phyloP scores from a whole-genome alignment of 2,888 invertebrate species.

The Hypsopygia costalis region DNA sequence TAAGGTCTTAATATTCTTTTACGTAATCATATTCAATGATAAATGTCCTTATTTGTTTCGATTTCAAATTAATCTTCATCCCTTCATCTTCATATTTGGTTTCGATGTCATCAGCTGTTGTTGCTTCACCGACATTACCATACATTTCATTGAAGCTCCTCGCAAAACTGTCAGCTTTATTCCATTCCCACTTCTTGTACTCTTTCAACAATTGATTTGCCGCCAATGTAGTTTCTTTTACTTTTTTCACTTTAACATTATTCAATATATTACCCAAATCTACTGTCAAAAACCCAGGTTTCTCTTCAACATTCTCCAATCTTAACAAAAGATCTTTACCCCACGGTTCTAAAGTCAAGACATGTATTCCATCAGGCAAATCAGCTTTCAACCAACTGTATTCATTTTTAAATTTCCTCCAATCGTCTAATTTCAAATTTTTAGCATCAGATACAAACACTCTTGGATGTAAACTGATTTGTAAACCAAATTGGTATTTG shows the following conservation, averaged over 20 bases:
- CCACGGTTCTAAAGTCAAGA: slow-evolving; percentile 91
- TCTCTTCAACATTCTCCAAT: slow-evolving; percentile 88
- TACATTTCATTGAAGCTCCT: slow-evolving; percentile 36
- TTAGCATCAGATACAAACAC: slow-evolving; percentile 81
- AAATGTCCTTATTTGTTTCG: slow-evolving; percentile 88
- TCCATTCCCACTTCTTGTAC: slow-evolving; percentile 76
- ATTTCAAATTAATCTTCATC: slow-evolving; percentile 75
- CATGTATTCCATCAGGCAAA: slow-evolving; percentile 83
- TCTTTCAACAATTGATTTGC: slow-evolving; percentile 84
- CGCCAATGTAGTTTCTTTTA: slow-evolving; percentile 85
- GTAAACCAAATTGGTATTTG: slow-evolving; percentile 40
- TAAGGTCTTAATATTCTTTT: not conserved
- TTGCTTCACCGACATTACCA: slow-evolving; percentile 25
- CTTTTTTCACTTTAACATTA: slow-evolving; percentile 69
- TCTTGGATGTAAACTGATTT: slow-evolving; percentile 80
- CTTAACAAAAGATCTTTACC: slow-evolving; percentile 83
- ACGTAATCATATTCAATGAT: slow-evolving; percentile 55
- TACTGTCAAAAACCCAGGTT: slow-evolving; percentile 75
- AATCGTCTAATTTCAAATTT: slow-evolving; percentile 66
- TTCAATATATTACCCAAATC: slow-evolving; percentile 81
- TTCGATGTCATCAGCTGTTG: slow-evolving; percentile 19
- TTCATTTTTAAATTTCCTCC: slow-evolving; percentile 55
- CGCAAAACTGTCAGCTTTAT: slow-evolving; percentile 36
- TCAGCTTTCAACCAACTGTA: slow-evolving; percentile 64
- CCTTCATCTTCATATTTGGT: slow-evolving; percentile 26